Evolutionary conservation across 2,113 vertebrate species (phyloP).

Genomic region (Xenopus tropicalis): UCB_Xtro_10.0 CM004443.2:49823501-49824000

Average conservation of each 20-base stretch:
- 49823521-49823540: constrained; percentile 26
- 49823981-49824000: neutral
- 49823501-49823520: constrained; percentile 36
- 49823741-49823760: constrained; percentile 38
- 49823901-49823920: constrained; percentile 12
- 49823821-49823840: constrained; percentile 13
- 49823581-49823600: constrained; percentile 27
- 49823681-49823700: constrained; percentile 40
- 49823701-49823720: constrained; percentile 29
- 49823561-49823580: constrained; percentile 41
- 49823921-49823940: neutral
- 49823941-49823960: too few relatives aligned
- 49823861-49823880: constrained; percentile 8
- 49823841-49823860: constrained; percentile 13
- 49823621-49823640: constrained; percentile 35
- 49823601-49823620: constrained; percentile 25
- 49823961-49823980: too few relatives aligned
- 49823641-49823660: constrained; percentile 34
- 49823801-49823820: constrained; percentile 28
- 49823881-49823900: constrained; percentile 15
- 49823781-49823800: constrained; percentile 19
- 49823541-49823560: constrained; percentile 38
- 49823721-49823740: constrained; percentile 32
- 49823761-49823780: constrained; percentile 28
- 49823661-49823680: constrained; percentile 38